Evolutionary conservation across 1,140 invertebrate genomes (phyloP).

Genomic region (Bombus haemorrhoidalis): DNA sequence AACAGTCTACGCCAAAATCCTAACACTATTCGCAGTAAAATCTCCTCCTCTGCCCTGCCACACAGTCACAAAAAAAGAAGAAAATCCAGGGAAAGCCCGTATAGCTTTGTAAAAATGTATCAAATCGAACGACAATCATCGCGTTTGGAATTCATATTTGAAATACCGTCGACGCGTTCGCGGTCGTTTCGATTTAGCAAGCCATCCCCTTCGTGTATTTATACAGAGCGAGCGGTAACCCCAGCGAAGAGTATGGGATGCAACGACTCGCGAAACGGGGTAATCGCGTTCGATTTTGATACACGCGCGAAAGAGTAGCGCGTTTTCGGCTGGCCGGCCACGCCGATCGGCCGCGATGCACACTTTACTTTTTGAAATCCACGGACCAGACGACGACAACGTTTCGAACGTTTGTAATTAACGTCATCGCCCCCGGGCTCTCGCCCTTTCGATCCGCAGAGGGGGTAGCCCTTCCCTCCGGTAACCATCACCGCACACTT

Average conservation of each 20-base stretch:
- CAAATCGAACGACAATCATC: too few relatives aligned
- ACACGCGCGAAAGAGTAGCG: slow-evolving; percentile 52
- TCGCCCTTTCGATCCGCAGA: slow-evolving; percentile 1
- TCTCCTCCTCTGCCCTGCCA: too few relatives aligned
- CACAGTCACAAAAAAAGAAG: neutral
- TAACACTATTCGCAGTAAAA: too few relatives aligned
- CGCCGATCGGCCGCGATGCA: slow-evolving; percentile 39
- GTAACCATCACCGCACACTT: slow-evolving; percentile 11
- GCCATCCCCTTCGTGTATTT: slow-evolving; percentile 45
- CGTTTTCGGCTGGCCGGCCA: slow-evolving; percentile 50
- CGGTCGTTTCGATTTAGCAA: neutral
- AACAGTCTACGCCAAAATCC: too few relatives aligned
- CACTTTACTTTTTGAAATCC: slow-evolving; percentile 69
- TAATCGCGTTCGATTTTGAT: slow-evolving; percentile 65
- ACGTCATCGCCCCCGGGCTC: slow-evolving; percentile 60
- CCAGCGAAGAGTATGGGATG: neutral
- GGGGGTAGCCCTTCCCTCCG: neutral
- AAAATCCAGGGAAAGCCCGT: neutral
- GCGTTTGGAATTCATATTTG: neutral
- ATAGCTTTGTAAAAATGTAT: neutral
- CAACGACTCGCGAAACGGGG: slow-evolving; percentile 58
- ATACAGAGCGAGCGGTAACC: slow-evolving; percentile 4
- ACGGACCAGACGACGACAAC: slow-evolving; percentile 56
- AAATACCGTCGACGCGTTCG: slow-evolving; percentile 12
- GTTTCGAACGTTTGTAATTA: slow-evolving; percentile 72